Evolutionary conservation across 2,888 invertebrate genomes (phyloP).

Genomic region (Pandemis heparana): DNA sequence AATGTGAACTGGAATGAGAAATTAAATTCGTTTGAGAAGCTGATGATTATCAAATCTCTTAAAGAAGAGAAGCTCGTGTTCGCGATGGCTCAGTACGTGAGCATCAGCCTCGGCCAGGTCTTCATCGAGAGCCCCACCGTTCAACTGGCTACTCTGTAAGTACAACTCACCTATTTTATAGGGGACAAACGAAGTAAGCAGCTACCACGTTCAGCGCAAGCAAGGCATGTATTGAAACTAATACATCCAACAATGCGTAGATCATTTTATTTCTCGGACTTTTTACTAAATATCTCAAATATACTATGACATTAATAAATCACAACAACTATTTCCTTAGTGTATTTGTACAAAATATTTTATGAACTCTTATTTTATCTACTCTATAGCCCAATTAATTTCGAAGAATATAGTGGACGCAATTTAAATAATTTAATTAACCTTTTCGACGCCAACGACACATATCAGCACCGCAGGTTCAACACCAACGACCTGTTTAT

Average conservation of each 20-base stretch:
- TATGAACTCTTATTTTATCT: not conserved
- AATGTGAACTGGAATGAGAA: constrained; percentile 86
- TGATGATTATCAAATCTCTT: constrained; percentile 91
- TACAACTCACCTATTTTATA: constrained; percentile 45
- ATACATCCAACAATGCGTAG: not conserved
- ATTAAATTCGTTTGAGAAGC: constrained; percentile 90
- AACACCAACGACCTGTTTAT: too few species aligned
- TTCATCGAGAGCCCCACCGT: constrained; percentile 94
- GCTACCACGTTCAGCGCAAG: not conserved
- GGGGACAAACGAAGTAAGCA: too few species aligned
- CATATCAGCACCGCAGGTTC: too few species aligned
- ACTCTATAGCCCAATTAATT: not conserved
- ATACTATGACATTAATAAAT: not conserved
- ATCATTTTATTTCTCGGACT: not conserved
- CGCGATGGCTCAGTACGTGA: constrained; percentile 92
- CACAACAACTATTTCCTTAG: not conserved
- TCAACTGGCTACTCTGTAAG: constrained; percentile 88
- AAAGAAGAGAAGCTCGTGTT: constrained; percentile 93
- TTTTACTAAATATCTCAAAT: not conserved
- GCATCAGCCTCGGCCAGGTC: constrained; percentile 89
- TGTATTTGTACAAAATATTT: constrained; percentile 3
- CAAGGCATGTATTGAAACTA: not conserved
- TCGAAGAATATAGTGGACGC: constrained; percentile 3
- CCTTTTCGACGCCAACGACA: too few species aligned
- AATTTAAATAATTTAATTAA: too few species aligned